phyloP scores from a whole-genome alignment of 2,888 invertebrate species.

The Tiliacea aurago region DNA sequence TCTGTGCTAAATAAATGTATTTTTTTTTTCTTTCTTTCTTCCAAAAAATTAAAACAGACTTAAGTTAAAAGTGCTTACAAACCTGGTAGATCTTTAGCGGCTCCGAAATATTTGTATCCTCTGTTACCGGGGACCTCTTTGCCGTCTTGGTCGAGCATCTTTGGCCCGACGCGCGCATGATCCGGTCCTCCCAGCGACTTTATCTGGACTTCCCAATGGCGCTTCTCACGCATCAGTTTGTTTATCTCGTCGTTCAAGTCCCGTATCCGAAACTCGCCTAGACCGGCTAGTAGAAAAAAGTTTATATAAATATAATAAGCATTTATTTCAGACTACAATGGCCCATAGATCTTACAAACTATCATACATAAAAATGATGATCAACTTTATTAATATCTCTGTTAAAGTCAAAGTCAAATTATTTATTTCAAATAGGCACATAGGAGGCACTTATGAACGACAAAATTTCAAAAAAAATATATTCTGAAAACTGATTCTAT shows the following conservation, averaged over 20 bases:
- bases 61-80: slow-evolving; percentile 19
- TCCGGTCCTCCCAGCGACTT: slow-evolving; percentile 98
- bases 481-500: too few species aligned
- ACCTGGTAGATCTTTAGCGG: slow-evolving; percentile 99
- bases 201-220: slow-evolving; percentile 99
- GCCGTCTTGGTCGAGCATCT: slow-evolving; percentile 98
- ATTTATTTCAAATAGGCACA: too few species aligned
- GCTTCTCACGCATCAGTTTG: slow-evolving; percentile 98
- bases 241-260: slow-evolving; percentile 99
- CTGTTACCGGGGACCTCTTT: slow-evolving; percentile 99
- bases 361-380: too few species aligned
- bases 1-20: too few species aligned
- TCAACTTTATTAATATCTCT: neutral
- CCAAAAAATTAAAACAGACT: neutral
- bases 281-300: slow-evolving; percentile 92
- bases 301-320: neutral
- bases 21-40: too few species aligned
- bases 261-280: slow-evolving; percentile 99
- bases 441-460: too few species aligned
- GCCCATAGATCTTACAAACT: neutral
- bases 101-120: slow-evolving; percentile 99
- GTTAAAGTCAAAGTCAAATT: too few species aligned
- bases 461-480: too few species aligned
- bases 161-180: slow-evolving; percentile 96
- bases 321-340: neutral